These are phyloP conservation scores for Pterobdella sp. DNA, from an alignment of 2,888 invertebrate species.

Conservation along the genomic window DNA sequence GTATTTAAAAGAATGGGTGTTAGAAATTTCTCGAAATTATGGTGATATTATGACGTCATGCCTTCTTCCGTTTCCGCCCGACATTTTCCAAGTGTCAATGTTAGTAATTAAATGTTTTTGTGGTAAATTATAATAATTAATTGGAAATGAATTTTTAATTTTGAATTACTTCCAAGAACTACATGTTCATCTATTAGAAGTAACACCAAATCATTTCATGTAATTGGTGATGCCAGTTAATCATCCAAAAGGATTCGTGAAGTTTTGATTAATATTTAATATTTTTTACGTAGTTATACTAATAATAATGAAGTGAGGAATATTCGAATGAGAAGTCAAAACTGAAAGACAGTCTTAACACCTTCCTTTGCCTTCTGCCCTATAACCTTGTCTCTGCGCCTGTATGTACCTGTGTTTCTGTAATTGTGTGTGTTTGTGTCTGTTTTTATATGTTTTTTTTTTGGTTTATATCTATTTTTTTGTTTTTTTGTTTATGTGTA, in stretches of 20 bases:
- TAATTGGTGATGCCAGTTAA: too few relatives aligned
- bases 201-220: too few relatives aligned
- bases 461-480: not conserved
- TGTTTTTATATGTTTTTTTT: not conserved
- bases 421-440: not conserved
- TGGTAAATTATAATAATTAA: not conserved
- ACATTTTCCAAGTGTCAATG: constrained; percentile 87
- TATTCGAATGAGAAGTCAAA: constrained; percentile 64
- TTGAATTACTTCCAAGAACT: too few relatives aligned
- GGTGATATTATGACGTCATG: constrained; percentile 85
- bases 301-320: too few relatives aligned
- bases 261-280: too few relatives aligned
- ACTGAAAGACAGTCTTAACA: constrained; percentile 84
- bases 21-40: constrained; percentile 71
- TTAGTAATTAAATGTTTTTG: constrained; percentile 58
- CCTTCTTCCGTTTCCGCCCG: constrained; percentile 87
- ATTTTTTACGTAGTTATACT: too few relatives aligned
- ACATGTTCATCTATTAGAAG: too few relatives aligned
- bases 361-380: constrained; percentile 88
- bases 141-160: not conserved
- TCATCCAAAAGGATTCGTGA: too few relatives aligned
- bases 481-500: not conserved
- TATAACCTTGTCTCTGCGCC: constrained; percentile 92
- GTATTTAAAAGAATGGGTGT: constrained; percentile 85
- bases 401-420: constrained; percentile 53